Base-by-base conservation (phyloP, 2,113 vertebrate species). In the Platichthys flesus region DNA sequence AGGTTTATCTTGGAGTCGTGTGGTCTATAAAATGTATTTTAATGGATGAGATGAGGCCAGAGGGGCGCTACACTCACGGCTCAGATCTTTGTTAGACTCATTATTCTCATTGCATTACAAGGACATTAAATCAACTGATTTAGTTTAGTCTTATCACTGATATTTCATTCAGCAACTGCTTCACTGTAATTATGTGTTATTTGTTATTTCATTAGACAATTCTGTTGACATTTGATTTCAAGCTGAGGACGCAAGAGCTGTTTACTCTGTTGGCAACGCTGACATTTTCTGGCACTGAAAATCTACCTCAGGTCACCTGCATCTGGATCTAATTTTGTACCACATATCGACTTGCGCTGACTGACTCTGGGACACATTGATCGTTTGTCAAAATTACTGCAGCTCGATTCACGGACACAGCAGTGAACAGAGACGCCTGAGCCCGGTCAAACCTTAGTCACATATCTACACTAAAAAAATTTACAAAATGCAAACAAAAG, bases 1-100 rank as follows among this genome's bases (percentile, higher is more conserved):
- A 21, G 56, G 79, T 83, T 81, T 26, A 85, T 73, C 70, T 76
- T 15, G 15, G 26, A 76, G 74, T 24, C 49, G 24, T 40, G 52
- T 78, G 62, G 31, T 79, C 80, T 60, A 47, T 66, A 58, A 67
- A 75, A 8, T 23, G 2, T 45, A 59, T 26, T 3, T 6, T 56
- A 62, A 72, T 70, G 58, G 56, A 21, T 74, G 42, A 45, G 42
- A 51, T 71, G 31, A n/a, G 14, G 31, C 10, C 68, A 58, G 1
- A 37, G 51, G 20, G 23, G 58, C 31, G 23, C 26, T n/a, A 3
- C 16, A 13, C 16, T 66, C 47, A 12, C 8, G 24, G 35, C 16
- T 37, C 71, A 55, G 14, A 16, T 52, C 51, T 52, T 2, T 49
- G 15, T 21, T 28, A 37, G n/a, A 68, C 9, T 60, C 15, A 15